Conservation (phyloP, 2,797 vertebrate species). For the Galaxias olidus region DNA sequence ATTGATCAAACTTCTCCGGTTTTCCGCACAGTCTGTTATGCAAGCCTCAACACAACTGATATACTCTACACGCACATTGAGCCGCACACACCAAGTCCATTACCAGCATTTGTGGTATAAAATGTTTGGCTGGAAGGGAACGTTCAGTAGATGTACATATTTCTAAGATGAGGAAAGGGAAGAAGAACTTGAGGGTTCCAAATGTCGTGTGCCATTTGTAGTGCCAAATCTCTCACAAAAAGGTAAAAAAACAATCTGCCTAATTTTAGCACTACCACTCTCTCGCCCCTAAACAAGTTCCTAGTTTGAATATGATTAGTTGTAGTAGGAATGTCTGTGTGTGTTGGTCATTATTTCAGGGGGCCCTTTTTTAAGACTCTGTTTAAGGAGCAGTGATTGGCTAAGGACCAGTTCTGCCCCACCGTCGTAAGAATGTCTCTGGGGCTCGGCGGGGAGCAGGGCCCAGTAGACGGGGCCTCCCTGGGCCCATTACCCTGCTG, state of each 20-base stretch:
- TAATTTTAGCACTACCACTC: no score
- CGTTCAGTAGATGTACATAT: slow-evolving; percentile 21
- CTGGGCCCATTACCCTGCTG: slow-evolving; percentile 17
- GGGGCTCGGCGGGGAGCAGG: slow-evolving; percentile 6
- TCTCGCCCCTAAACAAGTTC: no score
- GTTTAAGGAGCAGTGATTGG: slow-evolving; percentile 22
- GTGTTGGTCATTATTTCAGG: slow-evolving; percentile 20
- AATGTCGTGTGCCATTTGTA: no score
- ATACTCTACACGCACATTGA: neutral
- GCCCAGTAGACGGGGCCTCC: slow-evolving; percentile 11
- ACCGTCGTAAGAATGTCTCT: slow-evolving; percentile 25
- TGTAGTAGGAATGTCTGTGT: neutral
- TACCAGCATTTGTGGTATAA: neutral
- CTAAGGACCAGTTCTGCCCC: slow-evolving; percentile 12
- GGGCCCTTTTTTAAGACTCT: slow-evolving; percentile 19
- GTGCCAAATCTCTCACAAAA: slow-evolving; percentile 12
- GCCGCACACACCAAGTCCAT: neutral
- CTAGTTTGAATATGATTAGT: no score
- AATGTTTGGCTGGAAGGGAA: no score
- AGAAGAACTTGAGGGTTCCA: slow-evolving; percentile 16
- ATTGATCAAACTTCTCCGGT: slow-evolving; percentile 57
- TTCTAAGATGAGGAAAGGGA: slow-evolving; percentile 23
- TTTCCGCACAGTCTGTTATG: slow-evolving; percentile 30
- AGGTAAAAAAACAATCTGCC: slow-evolving; percentile 10
- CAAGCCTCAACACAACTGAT: slow-evolving; percentile 11